A percentile compares a stretch with the other conserved stretches of the same genome.
Evolutionary conservation across 1,140 invertebrate species (phyloP).

Genomic region (Thaumatotibia leucotreta): DNA sequence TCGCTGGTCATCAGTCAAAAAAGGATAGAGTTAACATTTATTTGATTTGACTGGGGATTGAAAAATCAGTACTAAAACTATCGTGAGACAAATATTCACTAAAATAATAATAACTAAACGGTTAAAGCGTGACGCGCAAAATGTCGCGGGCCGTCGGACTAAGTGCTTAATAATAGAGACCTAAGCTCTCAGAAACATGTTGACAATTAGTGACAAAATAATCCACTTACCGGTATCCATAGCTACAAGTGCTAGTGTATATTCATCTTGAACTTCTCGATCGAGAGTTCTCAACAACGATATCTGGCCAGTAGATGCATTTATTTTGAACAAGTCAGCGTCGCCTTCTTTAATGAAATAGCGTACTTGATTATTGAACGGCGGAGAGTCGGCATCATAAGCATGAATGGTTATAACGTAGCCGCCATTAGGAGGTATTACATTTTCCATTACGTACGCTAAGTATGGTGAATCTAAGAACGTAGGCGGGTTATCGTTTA

Average conservation of each 20-base stretch:
- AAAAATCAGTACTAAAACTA: too few relatives aligned
- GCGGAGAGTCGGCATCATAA: conserved; percentile 93
- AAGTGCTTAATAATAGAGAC: too few relatives aligned
- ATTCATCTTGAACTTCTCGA: conserved; percentile 88
- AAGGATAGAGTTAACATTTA: too few relatives aligned
- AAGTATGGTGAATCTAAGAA: conserved; percentile 94
- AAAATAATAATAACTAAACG: background rate
- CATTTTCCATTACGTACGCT: conserved; percentile 95
- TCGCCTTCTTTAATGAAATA: conserved; percentile 96
- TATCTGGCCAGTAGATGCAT: conserved; percentile 92
- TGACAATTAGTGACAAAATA: background rate
- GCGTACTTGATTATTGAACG: conserved; percentile 91
- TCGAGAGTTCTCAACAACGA: conserved; percentile 88
- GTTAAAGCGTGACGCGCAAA: too few relatives aligned
- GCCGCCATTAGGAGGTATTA: conserved; percentile 85
- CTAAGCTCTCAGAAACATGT: too few relatives aligned
- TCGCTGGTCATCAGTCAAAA: too few relatives aligned
- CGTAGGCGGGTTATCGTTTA: conserved; percentile 96
- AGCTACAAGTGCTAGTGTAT: conserved; percentile 89
- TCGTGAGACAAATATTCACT: background rate
- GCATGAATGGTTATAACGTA: conserved; percentile 89
- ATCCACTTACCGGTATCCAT: conserved; percentile 91
- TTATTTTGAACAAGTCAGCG: conserved; percentile 91
- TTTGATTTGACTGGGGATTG: too few relatives aligned
- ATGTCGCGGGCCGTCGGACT: too few relatives aligned